Evolutionary conservation across 2,888 invertebrate species (phyloP).

Genomic region (Endomychus coccineus): DNA sequence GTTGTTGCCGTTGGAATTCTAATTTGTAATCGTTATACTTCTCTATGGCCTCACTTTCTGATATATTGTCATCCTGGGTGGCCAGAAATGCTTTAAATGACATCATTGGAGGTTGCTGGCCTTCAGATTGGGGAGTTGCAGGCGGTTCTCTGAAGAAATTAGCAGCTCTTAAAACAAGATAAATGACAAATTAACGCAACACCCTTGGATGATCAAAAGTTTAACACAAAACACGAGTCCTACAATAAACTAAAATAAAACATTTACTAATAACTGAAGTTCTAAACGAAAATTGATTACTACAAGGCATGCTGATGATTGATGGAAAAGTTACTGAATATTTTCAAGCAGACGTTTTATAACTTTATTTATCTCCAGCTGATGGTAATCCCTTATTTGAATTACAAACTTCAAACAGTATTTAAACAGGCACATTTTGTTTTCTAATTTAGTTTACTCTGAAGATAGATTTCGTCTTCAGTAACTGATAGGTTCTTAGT

Average conservation of each 20-base stretch:
- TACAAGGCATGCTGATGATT: too few relatives aligned
- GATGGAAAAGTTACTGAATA: too few relatives aligned
- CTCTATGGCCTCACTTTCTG: constrained; percentile 91
- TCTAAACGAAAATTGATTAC: too few relatives aligned
- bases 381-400: too few relatives aligned
- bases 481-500: too few relatives aligned
- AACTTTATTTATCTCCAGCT: too few relatives aligned
- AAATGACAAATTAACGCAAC: constrained; percentile 9
- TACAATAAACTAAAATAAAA: constrained; percentile 16
- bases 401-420: too few relatives aligned
- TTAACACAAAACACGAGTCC: constrained; percentile 22
- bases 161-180: constrained; percentile 31
- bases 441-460: too few relatives aligned
- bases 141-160: constrained; percentile 49
- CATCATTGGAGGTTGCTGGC: constrained; percentile 90
- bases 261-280: constrained; percentile 4
- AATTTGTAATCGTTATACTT: constrained; percentile 98
- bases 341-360: too few relatives aligned
- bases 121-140: constrained; percentile 35
- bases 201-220: constrained; percentile 7
- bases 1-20: constrained; percentile 91
- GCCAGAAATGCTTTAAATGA: constrained; percentile 93
- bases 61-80: constrained; percentile 95
- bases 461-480: too few relatives aligned
- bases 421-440: too few relatives aligned